A percentile compares a stretch with the other conserved stretches of the same genome.
Conservation (phyloP, 2,797 vertebrate genomes). For the Pipistrellus pygmaeus region DNA sequence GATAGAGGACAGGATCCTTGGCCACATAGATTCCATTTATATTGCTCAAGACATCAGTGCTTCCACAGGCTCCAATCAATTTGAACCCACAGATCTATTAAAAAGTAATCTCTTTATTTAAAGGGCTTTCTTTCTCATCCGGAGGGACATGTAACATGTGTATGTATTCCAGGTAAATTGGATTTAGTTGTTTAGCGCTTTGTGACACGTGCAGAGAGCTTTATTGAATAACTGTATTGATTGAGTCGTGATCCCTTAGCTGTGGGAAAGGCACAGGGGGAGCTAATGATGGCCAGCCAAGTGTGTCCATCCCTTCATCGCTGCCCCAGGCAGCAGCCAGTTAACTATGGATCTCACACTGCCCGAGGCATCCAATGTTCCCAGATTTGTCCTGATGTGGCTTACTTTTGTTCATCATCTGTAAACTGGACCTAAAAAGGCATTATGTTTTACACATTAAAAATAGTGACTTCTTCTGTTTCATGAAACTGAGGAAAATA, state of each 20-base stretch:
- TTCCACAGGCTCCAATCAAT: constrained; percentile 16
- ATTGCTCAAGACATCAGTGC: not conserved
- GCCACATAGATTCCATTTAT: not conserved
- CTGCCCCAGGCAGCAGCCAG: not conserved
- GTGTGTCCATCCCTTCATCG: not conserved
- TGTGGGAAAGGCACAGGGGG: not conserved
- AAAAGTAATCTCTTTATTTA: constrained; percentile 43
- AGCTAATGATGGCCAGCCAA: not conserved
- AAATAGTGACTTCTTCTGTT: not conserved
- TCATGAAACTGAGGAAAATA: not conserved
- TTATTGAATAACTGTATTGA: constrained; percentile 72
- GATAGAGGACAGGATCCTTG: not conserved
- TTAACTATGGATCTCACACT: not conserved
- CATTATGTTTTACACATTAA: not conserved
- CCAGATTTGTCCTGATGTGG: not conserved
- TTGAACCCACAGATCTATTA: constrained; percentile 19
- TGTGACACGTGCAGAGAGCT: constrained; percentile 6
- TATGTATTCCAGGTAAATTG: constrained; percentile 67
- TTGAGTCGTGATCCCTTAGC: constrained; percentile 52
- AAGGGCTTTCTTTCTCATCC: constrained; percentile 34
- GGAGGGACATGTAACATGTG: not conserved
- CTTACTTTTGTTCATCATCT: constrained; percentile 12
- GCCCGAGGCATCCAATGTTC: not conserved
- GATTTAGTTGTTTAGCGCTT: constrained; percentile 69
- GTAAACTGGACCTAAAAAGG: not conserved